Evolutionary conservation across 30 jellyfish, hydroid and myxozoan genomes (phyloP).

Genomic region (Morbakka virulenta): DNA sequence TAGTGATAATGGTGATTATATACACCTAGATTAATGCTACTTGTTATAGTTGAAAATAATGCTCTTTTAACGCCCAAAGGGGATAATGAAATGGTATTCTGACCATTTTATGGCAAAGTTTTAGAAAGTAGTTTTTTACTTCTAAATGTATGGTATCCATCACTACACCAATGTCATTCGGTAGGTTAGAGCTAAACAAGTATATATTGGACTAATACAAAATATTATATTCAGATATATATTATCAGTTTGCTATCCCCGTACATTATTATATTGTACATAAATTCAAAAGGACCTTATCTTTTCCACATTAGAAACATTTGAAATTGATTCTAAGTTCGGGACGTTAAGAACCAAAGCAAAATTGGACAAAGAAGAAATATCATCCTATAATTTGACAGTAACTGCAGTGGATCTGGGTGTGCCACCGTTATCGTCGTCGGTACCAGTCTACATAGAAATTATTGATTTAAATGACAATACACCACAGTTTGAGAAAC

Average conservation of each 20-base stretch:
- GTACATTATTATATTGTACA: too few species aligned
- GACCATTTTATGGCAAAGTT: too few species aligned
- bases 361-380: conserved; percentile 65
- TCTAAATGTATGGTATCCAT: too few species aligned
- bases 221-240: not conserved
- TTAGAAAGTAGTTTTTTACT: too few species aligned
- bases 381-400: conserved; percentile 35
- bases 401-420: conserved; percentile 73
- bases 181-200: too few species aligned
- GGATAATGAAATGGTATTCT: too few species aligned
- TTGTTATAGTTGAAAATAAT: too few species aligned
- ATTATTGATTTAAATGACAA: conserved; percentile 76
- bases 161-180: too few species aligned
- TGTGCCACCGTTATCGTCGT: conserved; percentile 41
- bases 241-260: not conserved
- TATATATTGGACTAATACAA: too few species aligned
- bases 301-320: conserved; percentile 18
- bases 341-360: conserved; percentile 50
- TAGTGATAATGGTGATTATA: too few species aligned
- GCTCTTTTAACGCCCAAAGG: too few species aligned
- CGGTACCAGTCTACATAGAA: conserved; percentile 1
- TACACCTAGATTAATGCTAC: too few species aligned
- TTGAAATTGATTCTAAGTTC: conserved; percentile 27
- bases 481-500: conserved; percentile 49
- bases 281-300: not conserved